A percentile compares a stretch with the other conserved stretches of the same genome.
These are phyloP conservation scores for Buathra laborator DNA, from an alignment of 2,888 invertebrate genomes.

Conservation along the genomic window DNA sequence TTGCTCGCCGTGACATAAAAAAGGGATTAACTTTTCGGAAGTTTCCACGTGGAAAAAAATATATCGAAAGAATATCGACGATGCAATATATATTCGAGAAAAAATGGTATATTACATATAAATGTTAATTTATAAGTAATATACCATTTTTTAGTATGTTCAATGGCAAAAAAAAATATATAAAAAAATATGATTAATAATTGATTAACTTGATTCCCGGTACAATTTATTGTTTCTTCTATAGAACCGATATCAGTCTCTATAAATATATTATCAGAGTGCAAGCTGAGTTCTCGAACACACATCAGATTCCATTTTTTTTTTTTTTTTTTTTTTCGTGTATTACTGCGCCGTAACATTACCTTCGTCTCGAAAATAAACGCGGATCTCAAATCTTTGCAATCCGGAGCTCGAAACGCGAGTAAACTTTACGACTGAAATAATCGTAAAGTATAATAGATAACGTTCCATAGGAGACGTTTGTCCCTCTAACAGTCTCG, in stretches of 20 bases:
- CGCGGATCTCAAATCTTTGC: slow-evolving; percentile 3
- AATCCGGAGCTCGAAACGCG: not conserved
- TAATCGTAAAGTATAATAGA: slow-evolving; percentile 18
- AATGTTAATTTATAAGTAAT: no score
- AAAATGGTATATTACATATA: no score
- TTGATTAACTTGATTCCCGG: not conserved
- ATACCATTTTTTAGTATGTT: no score
- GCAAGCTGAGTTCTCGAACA: not conserved
- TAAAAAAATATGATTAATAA: not conserved
- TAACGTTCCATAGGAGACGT: not conserved
- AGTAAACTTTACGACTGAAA: slow-evolving; percentile 34
- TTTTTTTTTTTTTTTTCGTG: not conserved
- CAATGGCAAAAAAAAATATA: no score
- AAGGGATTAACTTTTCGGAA: not conserved
- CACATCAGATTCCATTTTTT: not conserved
- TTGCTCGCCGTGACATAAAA: not conserved
- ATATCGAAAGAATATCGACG: no score
- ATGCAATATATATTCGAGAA: no score
- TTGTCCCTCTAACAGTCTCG: not conserved
- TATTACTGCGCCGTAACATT: slow-evolving; percentile 6
- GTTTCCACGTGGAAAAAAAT: no score
- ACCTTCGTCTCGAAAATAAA: slow-evolving; percentile 4
- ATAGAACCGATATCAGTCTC: slow-evolving; percentile 28
- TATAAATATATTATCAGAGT: slow-evolving; percentile 30
- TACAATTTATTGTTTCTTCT: not conserved